Base-by-base conservation (phyloP, 2,888 invertebrate species). In the Spialia ferax region DNA sequence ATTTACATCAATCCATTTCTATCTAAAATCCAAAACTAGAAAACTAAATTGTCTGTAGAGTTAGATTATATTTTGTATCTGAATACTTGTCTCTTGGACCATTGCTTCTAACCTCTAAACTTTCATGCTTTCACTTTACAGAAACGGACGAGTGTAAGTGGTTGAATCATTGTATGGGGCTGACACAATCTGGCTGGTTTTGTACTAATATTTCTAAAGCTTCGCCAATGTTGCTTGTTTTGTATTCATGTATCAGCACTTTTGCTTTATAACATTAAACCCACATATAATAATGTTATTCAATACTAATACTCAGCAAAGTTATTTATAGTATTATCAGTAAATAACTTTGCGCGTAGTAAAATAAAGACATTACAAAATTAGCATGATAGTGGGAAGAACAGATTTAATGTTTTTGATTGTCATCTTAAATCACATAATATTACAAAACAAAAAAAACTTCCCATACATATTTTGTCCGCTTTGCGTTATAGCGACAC, bases 71-170 rank as follows among this genome's bases (percentile, higher is more conserved):
- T 42, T 26, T 42, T 38, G 13, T 32, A 56, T 26, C 18, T 29
- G 45, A 45, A 35, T 61, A 61, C 7, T 35, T 48, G 63, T 68
- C 38, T 54, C 22, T 48, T 62, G 38, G 56, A 74, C 76, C 77
- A 79, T 83, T 75, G 85, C 87, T 85, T 86, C 81, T 91, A 91
- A 91, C 91, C 78, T 85, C 80, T 85, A 79, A 89, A 84, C 86
- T 91, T 82, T 89, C 90, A 86, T 92, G 91, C 92, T 92, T 89
- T 91, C 91, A 87, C 82, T 89, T 93, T 93, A 89, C 93, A 93
- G 93, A 92, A 77, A 85, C 90, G 92, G 93, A 93, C 88, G 92
- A 93, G 89, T 92, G 93, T 93, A 93, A 93, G 93, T 92, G 82
- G 79, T 85, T 82, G 82, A 84, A 83, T 80, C 86, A 82, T 88